These are phyloP conservation scores for Amiota minor DNA, from an alignment of 2,888 invertebrate genomes.

Conservation along the genomic window DNA sequence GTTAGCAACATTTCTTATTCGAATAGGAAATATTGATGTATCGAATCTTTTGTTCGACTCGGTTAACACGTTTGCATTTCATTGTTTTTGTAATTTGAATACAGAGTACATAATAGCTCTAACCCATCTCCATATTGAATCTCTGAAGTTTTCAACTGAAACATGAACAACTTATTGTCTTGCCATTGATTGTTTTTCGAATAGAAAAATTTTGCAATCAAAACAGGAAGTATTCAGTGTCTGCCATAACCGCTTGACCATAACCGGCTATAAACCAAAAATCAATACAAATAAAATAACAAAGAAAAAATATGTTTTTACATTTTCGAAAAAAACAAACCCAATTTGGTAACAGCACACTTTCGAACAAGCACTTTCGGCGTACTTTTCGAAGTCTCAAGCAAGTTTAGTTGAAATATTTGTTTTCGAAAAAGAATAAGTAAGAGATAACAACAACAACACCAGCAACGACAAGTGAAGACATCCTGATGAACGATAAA, in stretches of 20 bases:
- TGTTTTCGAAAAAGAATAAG: constrained; percentile 29
- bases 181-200: neutral
- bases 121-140: too few relatives aligned
- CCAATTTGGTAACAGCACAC: constrained; percentile 41
- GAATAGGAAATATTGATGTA: too few relatives aligned
- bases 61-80: too few relatives aligned
- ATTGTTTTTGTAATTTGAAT: too few relatives aligned
- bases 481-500: neutral
- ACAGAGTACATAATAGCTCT: too few relatives aligned
- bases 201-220: neutral
- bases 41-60: too few relatives aligned
- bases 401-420: constrained; percentile 58
- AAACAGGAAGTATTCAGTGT: constrained; percentile 68
- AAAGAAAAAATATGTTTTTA: constrained; percentile 9
- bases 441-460: constrained; percentile 44
- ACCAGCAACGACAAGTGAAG: constrained; percentile 55
- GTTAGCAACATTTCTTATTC: too few relatives aligned
- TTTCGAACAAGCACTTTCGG: constrained; percentile 61
- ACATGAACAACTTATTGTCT: too few relatives aligned
- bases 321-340: constrained; percentile 25
- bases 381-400: constrained; percentile 58
- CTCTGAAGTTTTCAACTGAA: too few relatives aligned
- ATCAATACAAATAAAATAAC: neutral
- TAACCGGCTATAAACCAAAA: constrained; percentile 4
- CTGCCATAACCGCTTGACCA: constrained; percentile 80